These are phyloP conservation scores for Macrotrachela quadricornifera DNA, from an alignment of 1,140 invertebrate genomes.

Conservation along the genomic window DNA sequence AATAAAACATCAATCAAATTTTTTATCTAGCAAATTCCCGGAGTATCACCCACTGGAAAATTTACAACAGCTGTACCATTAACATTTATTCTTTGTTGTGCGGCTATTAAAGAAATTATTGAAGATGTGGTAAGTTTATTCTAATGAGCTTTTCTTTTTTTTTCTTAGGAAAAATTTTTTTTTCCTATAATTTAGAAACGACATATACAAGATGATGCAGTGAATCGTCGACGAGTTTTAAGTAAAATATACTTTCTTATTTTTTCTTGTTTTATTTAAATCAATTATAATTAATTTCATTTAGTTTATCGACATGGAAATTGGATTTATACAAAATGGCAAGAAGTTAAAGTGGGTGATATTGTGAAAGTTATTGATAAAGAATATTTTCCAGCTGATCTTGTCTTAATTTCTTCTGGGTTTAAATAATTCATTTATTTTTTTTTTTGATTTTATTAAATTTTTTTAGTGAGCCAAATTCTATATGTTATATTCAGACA, in stretches of 20 bases:
- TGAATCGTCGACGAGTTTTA: not conserved
- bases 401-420: constrained; percentile 56
- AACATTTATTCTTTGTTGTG: constrained; percentile 72
- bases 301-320: not conserved
- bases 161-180: too few species aligned
- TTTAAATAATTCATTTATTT: too few species aligned
- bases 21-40: constrained; percentile 63
- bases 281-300: not conserved
- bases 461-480: not conserved
- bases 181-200: constrained; percentile 55
- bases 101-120: constrained; percentile 79
- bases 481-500: constrained; percentile 5
- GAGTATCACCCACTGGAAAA: constrained; percentile 79
- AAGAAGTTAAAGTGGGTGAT: constrained; percentile 65
- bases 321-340: constrained; percentile 42
- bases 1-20: not conserved
- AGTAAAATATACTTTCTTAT: not conserved
- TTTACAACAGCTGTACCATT: constrained; percentile 83
- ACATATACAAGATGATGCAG: constrained; percentile 57
- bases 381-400: constrained; percentile 85
- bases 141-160: not conserved
- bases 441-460: too few species aligned
- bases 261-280: too few species aligned
- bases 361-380: constrained; percentile 84
- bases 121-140: constrained; percentile 61